These are phyloP conservation scores for Syrista parreyssii DNA, from an alignment of 2,888 invertebrate genomes.

Conservation along the genomic window DNA sequence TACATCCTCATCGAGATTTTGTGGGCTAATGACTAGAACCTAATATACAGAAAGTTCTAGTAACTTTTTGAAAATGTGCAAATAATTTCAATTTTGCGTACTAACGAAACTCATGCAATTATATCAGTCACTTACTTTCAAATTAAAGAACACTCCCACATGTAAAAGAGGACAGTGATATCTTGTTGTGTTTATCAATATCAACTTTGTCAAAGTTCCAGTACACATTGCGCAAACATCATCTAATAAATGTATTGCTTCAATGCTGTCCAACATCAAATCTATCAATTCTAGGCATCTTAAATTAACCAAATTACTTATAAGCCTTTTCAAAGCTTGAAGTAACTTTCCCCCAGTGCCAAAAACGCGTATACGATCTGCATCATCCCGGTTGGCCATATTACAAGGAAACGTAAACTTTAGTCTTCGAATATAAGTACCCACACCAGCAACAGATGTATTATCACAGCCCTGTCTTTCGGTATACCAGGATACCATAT, in stretches of 20 bases:
- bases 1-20: constrained; percentile 81
- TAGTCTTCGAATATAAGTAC: constrained; percentile 70
- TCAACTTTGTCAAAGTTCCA: constrained; percentile 72
- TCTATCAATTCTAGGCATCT: constrained; percentile 77
- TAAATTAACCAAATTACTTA: constrained; percentile 75
- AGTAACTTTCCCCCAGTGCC: constrained; percentile 82
- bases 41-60: constrained; percentile 50
- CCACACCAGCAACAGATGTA: constrained; percentile 66
- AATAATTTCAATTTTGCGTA: constrained; percentile 1
- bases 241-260: constrained; percentile 78
- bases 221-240: constrained; percentile 77
- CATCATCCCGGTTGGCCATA: constrained; percentile 74
- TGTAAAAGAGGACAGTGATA: constrained; percentile 78
- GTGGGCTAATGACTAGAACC: constrained; percentile 76
- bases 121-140: constrained; percentile 68
- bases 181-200: constrained; percentile 81
- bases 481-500: constrained; percentile 80
- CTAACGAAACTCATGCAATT: not conserved
- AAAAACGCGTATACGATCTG: constrained; percentile 74
- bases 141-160: constrained; percentile 80
- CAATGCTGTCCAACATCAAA: constrained; percentile 78
- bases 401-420: constrained; percentile 82
- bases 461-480: constrained; percentile 65
- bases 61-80: constrained; percentile 6
- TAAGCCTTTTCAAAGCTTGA: constrained; percentile 74